Evolutionary conservation across 2,888 invertebrate species (phyloP), one percentile per base, ranked within the genome.

Genomic region (Cryptus armator): DNA sequence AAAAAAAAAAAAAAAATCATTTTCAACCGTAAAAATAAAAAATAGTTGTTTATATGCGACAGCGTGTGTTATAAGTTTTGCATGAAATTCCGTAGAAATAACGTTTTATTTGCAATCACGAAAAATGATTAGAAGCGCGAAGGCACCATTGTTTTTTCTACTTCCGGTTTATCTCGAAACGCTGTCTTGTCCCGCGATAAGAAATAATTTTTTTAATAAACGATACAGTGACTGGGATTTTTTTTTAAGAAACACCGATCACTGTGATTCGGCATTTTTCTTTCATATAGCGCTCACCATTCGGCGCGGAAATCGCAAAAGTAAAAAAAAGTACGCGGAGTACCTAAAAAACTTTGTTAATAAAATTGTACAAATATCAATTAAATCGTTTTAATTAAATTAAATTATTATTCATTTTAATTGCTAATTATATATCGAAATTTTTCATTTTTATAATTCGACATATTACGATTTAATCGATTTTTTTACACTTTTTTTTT

Each of bases 61-160:
- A 37, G 37, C 37, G 37, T 9, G 37, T 37, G 7, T 24, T 24
- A 37, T 7, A 37, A 37, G 5, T 37, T 37, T 37, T 37, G 37
- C 37, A 37, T 37, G 6, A 9, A 37, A 7, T 5, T 37, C 2
- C 1, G 37, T 37, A 37, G 37, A 37, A 37, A 37, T 7, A 37
- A 9, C 37, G 9, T 37, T 37, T 9, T 37, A 37, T 7, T 37
- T 9, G 37, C 0, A 9, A 37, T 37, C 37, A 37, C 6, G 37
- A 7, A 37, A 9, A 37, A 37, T 7, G 37, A 37, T 9, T 1
- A 9, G 37, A 59, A 16, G 68, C 70, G 53, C 64, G 29, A 77
- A 76, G 71, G 71, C 81, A 82, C 76, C 64, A 37, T 66, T 24
- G 43, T 66, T 72, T 64, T 37, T 62, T 19, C 4, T 3, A 24